Evolutionary conservation across 2,113 vertebrate genomes (phyloP), one percentile per base, ranked within the genome.

Genomic region (Thalassarche chlororhynchos): DNA sequence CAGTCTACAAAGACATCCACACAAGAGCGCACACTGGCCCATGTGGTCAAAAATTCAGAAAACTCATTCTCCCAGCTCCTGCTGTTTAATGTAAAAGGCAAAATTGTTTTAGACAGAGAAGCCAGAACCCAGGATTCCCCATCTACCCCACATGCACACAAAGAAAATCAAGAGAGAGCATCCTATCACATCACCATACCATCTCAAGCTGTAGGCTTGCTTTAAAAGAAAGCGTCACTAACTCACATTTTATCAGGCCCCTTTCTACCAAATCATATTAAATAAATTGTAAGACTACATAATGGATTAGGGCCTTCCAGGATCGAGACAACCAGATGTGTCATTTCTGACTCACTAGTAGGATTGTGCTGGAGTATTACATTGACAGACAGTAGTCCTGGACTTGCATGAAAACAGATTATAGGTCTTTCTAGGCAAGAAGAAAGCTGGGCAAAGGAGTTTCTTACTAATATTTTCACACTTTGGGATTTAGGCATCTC

Each of bases 21-120:
- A 15, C 17, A 64, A 64, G 26, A 85, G 8, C 2, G 3, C 25
- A 19, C 0, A 0, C 5, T 20, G 49, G 31, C 26, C 26, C 24
- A 3, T 2, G 12, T 34, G 21, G 18, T 52, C 24, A 65, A 36
- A 94, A 88, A 52, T 40, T 23, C 61, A 76, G 7, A 85, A 71
- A 19, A 40, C 17, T 25, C n/a, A 5, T 46, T 60, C 47, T 83
- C 38, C 18, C 31, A 83, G 17, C 14, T 57, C 34, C 62, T 90
- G 26, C 21, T 69, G 17, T 47, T 76, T 47, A 72, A 85, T 0
- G 29, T 15, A 86, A 95, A 96, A 69, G 31, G 8, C 36, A 72
- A 61, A 90, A 69, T 5, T 72, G 4, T 57, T 92, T 61, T 36
- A 83, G 34, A 84, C 17, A 76, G 11, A 69, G 44, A 93, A 83